Evolutionary conservation across 2,797 vertebrate genomes (phyloP).

Genomic region (Poecilia velifera): DNA sequence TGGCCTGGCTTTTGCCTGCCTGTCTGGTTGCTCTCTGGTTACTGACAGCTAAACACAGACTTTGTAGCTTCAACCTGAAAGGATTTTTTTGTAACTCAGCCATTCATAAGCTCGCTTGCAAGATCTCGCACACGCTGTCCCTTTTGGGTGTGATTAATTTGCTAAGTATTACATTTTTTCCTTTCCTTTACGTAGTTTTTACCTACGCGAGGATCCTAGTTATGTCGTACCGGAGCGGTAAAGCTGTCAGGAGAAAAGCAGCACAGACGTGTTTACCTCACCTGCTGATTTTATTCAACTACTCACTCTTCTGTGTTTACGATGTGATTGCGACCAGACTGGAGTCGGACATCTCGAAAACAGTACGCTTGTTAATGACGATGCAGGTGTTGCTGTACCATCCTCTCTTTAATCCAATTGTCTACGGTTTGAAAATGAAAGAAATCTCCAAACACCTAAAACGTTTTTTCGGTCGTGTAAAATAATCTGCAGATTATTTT

Average conservation of each 20-base stretch:
- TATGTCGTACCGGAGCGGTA: constrained; percentile 6
- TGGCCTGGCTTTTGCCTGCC: constrained; percentile 39
- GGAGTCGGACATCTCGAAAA: constrained; percentile 13
- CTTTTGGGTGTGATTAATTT: background rate
- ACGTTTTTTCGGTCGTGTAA: background rate
- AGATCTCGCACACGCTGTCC: accelerated
- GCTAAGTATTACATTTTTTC: background rate
- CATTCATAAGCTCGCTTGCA: constrained; percentile 15
- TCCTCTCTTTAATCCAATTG: constrained; percentile 29
- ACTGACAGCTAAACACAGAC: background rate
- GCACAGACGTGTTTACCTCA: constrained; percentile 41
- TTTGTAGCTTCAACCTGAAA: constrained; percentile 21
- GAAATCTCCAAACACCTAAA: constrained; percentile 27
- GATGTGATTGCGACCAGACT: background rate
- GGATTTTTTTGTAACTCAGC: constrained; percentile 32
- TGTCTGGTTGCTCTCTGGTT: background rate
- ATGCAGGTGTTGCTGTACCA: constrained; percentile 8
- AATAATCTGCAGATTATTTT: background rate
- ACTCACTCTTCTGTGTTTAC: constrained; percentile 8
- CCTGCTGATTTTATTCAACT: constrained; percentile 31
- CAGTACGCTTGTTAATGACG: constrained; percentile 12
- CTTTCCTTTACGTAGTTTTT: constrained; percentile 36
- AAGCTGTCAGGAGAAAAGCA: constrained; percentile 30
- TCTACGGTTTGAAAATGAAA: constrained; percentile 27
- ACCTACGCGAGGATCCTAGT: constrained; percentile 37